Conservation (phyloP, 2,797 vertebrate genomes). For the Dendrocincla fuliginosa region DNA sequence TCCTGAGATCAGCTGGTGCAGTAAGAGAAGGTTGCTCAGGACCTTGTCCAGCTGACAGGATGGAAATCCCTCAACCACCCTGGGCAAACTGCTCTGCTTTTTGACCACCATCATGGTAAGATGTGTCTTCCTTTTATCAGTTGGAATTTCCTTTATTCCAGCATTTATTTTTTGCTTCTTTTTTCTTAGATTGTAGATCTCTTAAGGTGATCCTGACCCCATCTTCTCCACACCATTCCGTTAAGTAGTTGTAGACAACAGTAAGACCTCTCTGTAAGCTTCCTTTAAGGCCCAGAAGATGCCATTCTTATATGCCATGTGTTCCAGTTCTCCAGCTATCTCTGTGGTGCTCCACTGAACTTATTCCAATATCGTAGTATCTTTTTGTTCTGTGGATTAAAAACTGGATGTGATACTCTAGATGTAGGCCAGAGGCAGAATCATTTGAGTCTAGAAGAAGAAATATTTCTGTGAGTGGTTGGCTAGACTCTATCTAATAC, state of each 20-base stretch:
- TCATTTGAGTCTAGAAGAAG: no score
- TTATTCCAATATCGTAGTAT: no score
- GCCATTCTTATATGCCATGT: neutral
- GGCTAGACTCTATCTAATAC: no score
- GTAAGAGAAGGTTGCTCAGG: neutral
- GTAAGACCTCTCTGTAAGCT: neutral
- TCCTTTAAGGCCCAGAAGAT: neutral
- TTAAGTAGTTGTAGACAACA: neutral
- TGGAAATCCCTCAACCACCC: neutral
- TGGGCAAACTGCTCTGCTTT: neutral
- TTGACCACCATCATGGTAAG: neutral
- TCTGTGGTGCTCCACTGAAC: no score
- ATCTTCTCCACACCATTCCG: neutral
- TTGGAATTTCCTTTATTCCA: neutral
- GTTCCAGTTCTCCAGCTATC: neutral
- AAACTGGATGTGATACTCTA: no score
- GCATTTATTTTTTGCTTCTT: neutral
- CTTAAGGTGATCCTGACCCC: neutral
- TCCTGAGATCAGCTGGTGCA: neutral
- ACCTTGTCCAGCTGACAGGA: neutral
- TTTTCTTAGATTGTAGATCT: neutral
- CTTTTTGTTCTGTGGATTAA: no score
- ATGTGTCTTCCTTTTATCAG: neutral
- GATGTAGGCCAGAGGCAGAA: no score
- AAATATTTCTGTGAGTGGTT: no score